Percentiles rank a stretch among this genome's conserved stretches.
phyloP scores from a whole-genome alignment of 1,140 invertebrate genomes.

The Brachionus rubens region DNA sequence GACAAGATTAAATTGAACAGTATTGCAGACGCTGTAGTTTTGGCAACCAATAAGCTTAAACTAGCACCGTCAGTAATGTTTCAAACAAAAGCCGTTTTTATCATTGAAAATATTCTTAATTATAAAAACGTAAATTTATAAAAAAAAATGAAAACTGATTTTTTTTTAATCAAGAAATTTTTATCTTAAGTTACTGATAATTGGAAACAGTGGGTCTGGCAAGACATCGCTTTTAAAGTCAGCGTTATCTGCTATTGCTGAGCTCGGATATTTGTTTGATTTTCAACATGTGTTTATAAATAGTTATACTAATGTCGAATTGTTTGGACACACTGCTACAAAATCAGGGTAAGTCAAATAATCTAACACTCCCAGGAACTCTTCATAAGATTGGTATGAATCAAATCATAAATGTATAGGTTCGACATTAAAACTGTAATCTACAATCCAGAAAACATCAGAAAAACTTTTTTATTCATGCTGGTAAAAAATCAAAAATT shows the following conservation, averaged over 20 bases:
- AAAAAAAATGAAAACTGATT: background rate
- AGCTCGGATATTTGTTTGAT: slow-evolving; percentile 11
- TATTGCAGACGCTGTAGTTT: slow-evolving; percentile 9
- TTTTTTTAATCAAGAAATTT: background rate
- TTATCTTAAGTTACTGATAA: slow-evolving; percentile 3
- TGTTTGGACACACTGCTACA: slow-evolving; percentile 5
- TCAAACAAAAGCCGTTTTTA: slow-evolving; percentile 24
- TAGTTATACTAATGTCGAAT: slow-evolving; percentile 8
- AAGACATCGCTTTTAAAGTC: slow-evolving; percentile 38
- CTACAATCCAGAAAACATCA: no score
- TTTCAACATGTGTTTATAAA: slow-evolving; percentile 28
- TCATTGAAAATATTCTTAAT: slow-evolving; percentile 30
- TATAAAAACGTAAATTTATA: slow-evolving; percentile 24
- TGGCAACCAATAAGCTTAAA: slow-evolving; percentile 14
- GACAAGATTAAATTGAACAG: slow-evolving; percentile 25
- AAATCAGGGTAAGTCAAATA: background rate
- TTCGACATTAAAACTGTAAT: no score
- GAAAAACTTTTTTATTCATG: no score
- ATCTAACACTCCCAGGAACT: no score
- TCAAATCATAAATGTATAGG: no score
- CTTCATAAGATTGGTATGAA: no score
- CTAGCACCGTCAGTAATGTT: slow-evolving; percentile 24
- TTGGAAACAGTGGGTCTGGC: slow-evolving; percentile 37
- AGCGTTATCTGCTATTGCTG: background rate
- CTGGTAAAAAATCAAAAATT: no score